Conservation (phyloP, 2,797 vertebrate species). For the Nannoperca obscura region DNA sequence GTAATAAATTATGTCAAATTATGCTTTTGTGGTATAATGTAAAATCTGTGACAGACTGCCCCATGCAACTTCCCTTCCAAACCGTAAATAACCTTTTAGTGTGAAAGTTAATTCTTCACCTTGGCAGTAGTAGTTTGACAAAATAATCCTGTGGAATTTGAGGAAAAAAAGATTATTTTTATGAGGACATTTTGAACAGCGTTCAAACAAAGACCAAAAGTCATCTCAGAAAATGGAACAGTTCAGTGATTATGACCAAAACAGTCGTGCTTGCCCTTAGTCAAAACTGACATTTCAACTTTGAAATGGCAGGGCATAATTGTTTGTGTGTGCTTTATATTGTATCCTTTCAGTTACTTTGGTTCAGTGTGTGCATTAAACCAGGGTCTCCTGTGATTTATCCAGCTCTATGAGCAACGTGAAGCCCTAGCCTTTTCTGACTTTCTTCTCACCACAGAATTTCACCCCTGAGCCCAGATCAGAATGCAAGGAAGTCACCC, state of each 20-base stretch:
- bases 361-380: conserved; percentile 32
- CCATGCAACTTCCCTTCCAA: background rate
- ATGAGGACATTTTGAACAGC: background rate
- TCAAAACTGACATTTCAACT: conserved; percentile 11
- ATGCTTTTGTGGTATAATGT: background rate
- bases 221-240: background rate
- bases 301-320: conserved; percentile 10
- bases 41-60: background rate
- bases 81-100: background rate
- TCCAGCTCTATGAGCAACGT: conserved; percentile 37
- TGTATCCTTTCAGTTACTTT: conserved; percentile 35
- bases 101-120: background rate
- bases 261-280: background rate
- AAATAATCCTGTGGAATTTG: background rate
- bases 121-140: background rate
- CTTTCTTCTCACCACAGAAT: conserved; percentile 9
- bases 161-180: background rate
- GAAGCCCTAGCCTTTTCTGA: conserved; percentile 2
- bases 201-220: background rate
- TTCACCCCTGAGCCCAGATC: background rate
- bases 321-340: conserved; percentile 24
- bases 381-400: conserved; percentile 31
- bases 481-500: conserved; percentile 1
- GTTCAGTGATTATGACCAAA: background rate
- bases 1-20: background rate